Base-by-base conservation (phyloP, 1,140 invertebrate species). In the Lordiphosa collinella region DNA sequence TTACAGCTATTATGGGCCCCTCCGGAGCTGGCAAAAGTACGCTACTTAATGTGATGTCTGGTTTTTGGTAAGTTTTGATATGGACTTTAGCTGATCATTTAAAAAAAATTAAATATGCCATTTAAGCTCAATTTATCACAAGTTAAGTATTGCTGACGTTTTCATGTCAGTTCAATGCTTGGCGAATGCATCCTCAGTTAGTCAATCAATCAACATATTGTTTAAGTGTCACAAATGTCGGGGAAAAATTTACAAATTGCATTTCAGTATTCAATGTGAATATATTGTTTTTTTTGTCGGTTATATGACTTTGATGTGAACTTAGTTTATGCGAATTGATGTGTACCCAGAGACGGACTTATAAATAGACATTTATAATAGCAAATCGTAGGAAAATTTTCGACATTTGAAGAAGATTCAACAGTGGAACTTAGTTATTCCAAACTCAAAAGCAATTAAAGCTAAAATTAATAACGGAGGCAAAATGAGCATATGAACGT, bases 21-120 rank as follows among this genome's bases (percentile, higher is more conserved):
- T 94, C 93, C 1, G 94, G 94, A 1, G 93, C 94, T 1, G 94
- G 94, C 2, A 95, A 95, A 87, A 93, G 92, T 29, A 94, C 94
- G 0, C 85, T 94, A 0, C 85, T 94, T 32, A 93, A 94, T 69
- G 92, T 93, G 18, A 89, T 94, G 41, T 92, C 93, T 2, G 93
- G 93, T 29, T 94, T 84, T 46, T 52, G 79, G 87, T 88, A 37
- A 73, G 79, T 74, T 7, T 40, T 9, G 22, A 36, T 9, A n/a
- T 29, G 7, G n/a, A 29, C 32, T 2, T 29, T 47, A 63, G 18
- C 18, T 22, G 6, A 16, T 16, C 14, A 3, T 2, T n/a, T n/a
- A 16, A 1, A 16, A 16, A 2, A 16, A 16, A 16, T 16, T 44
- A 35, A 36, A 35, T 36, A 8, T 36, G 11, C 22, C 25, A 8